A percentile compares a stretch with the other conserved stretches of the same genome.
Evolutionary conservation across 2,888 invertebrate species (phyloP).

Genomic region (Chymomyza procnemis): DNA sequence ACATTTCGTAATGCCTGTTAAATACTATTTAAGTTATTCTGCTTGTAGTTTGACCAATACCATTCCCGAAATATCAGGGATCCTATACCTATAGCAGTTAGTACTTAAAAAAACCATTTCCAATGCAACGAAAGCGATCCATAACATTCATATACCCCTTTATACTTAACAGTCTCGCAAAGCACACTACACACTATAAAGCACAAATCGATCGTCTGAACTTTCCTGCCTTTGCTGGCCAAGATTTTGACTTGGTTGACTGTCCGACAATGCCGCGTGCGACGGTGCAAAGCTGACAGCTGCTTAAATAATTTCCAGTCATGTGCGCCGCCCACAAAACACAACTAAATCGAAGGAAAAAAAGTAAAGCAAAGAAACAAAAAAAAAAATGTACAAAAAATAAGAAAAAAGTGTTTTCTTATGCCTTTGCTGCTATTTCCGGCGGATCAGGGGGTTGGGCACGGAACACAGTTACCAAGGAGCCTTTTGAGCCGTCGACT

Average conservation of each 20-base stretch:
- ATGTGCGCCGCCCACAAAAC: conserved; percentile 51
- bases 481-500: conserved; percentile 41
- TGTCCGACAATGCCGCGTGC: conserved; percentile 33
- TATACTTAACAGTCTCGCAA: too few species aligned
- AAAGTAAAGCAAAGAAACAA: conserved; percentile 28
- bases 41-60: too few species aligned
- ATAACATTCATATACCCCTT: too few species aligned
- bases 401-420: neutral
- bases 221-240: neutral
- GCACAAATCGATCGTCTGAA: neutral
- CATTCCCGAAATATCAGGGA: too few species aligned
- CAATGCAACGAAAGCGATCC: too few species aligned
- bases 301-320: conserved; percentile 54
- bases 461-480: conserved; percentile 24
- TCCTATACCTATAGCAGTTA: too few species aligned
- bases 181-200: neutral
- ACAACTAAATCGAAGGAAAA: conserved; percentile 45
- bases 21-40: too few species aligned
- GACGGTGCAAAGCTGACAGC: conserved; percentile 49
- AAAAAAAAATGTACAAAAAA: neutral
- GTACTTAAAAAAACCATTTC: too few species aligned
- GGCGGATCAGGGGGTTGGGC: conserved; percentile 19
- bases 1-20: too few species aligned
- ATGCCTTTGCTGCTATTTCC: neutral
- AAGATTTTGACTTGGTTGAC: conserved; percentile 22